Evolutionary conservation across 2,113 vertebrate species (phyloP), one percentile per base, ranked within the genome.

Genomic region (Vicugna pacos): DNA sequence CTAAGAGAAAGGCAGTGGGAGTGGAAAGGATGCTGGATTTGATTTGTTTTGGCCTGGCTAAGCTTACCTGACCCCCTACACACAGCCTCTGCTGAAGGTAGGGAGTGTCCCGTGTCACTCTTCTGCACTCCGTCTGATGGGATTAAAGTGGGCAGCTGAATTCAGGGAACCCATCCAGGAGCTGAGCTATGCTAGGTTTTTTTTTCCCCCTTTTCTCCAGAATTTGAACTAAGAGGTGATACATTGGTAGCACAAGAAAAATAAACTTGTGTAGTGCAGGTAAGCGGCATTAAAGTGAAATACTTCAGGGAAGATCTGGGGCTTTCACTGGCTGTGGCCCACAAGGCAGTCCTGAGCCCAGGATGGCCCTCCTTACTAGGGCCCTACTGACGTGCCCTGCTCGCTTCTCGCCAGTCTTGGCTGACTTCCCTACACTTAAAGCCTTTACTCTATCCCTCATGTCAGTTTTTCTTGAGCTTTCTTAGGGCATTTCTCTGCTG

Each of bases 211-310:
- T 42, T 42, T 42, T 64, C 12, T 54, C 38, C 75, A 75, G 3
- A 84, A 94, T 90, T 56, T 94, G 8, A 94, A 60, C 38, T 87
- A 94, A 14, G 38, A 73, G 9, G 15, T n/a, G 20, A 87, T 24
- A 56, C 4, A 13, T 12, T 11, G 4, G 6, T 70, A 81, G 26
- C 7, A 73, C 50, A 52, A 79, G 4, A 86, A 26, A 89, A 92
- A 58, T 60, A 86, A 73, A 62, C 32, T 4, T 73, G 16, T n/a
- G 13, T 8, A 82, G 6, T 67, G 90, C 19, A 69, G 48, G 19
- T 82, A n/a, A 79, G 1, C 50, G 85, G 11, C 2, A 58, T 32
- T 87, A 80, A 83, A 60, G 19, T 24, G 62, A 65, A 94, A 38
- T 19, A 38, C 48, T 69, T 9, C 26, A 38, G 35, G 12, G 9